Evolutionary conservation across 1,140 invertebrate species (phyloP).

Genomic region (Anoplolepis gracilipes): DNA sequence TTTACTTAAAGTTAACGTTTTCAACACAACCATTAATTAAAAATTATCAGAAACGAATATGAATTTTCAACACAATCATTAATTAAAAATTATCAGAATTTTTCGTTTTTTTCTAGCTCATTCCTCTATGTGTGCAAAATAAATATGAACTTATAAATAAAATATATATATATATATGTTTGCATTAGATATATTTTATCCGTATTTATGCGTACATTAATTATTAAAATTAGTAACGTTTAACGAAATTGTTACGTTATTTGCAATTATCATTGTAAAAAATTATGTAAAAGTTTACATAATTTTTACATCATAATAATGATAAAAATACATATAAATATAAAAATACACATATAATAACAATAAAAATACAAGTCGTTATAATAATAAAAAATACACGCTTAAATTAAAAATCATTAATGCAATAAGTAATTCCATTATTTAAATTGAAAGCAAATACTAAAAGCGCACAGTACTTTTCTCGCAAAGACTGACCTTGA

Average conservation of each 20-base stretch:
- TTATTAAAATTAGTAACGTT: not conserved
- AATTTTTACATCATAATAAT: no score
- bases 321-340: no score
- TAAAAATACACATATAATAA: no score
- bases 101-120: not conserved
- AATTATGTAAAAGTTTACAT: not conserved
- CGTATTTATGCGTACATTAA: not conserved
- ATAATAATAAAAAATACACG: not conserved
- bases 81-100: conserved; percentile 10
- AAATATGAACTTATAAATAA: conserved; percentile 3
- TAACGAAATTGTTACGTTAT: not conserved
- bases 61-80: not conserved
- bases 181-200: not conserved
- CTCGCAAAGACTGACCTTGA: not conserved
- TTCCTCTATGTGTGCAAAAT: not conserved
- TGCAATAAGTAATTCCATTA: not conserved
- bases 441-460: not conserved
- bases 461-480: not conserved
- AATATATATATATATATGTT: not conserved
- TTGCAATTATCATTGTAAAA: not conserved
- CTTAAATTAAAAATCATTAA: not conserved
- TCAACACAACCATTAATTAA: not conserved
- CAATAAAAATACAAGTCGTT: no score
- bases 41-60: not conserved
- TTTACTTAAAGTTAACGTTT: not conserved